Percentiles rank a stretch among this genome's conserved stretches.
Evolutionary conservation across 2,888 invertebrate species (phyloP).

Genomic region (Prenolepis imparis): DNA sequence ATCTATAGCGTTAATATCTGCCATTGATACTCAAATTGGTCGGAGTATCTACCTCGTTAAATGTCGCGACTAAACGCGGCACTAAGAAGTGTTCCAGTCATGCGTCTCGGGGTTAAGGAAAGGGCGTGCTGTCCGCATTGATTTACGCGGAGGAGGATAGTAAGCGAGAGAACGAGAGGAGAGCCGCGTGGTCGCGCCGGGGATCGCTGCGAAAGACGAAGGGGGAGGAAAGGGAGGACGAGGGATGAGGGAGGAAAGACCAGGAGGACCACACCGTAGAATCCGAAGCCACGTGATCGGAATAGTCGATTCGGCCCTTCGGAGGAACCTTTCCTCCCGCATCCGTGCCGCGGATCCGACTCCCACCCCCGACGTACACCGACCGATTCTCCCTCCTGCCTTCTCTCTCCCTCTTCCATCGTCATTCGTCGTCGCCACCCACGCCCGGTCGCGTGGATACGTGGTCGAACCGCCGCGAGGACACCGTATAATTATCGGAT

Average conservation of each 20-base stretch:
- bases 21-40: constrained; percentile 27
- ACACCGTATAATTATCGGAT: constrained; percentile 84
- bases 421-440: constrained; percentile 63
- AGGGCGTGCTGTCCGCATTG: constrained; percentile 80
- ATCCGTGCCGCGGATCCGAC: constrained; percentile 24
- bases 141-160: constrained; percentile 77
- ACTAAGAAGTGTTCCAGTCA: constrained; percentile 75
- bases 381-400: constrained; percentile 54
- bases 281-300: constrained; percentile 83
- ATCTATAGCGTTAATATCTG: constrained; percentile 20
- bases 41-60: constrained; percentile 56
- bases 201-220: constrained; percentile 55
- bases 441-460: constrained; percentile 80
- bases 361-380: constrained; percentile 34
- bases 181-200: constrained; percentile 29
- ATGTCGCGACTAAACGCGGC: constrained; percentile 68
- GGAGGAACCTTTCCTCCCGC: constrained; percentile 59
- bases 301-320: constrained; percentile 82
- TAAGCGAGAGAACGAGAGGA: constrained; percentile 54
- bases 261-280: constrained; percentile 62
- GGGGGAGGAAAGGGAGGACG: constrained; percentile 10
- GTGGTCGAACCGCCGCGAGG: constrained; percentile 82
- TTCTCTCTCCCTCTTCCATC: constrained; percentile 52
- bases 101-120: constrained; percentile 79
- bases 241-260: constrained; percentile 21